These are phyloP conservation scores for Diabrotica undecimpunctata DNA, from an alignment of 1,140 invertebrate species.

Conservation along the genomic window DNA sequence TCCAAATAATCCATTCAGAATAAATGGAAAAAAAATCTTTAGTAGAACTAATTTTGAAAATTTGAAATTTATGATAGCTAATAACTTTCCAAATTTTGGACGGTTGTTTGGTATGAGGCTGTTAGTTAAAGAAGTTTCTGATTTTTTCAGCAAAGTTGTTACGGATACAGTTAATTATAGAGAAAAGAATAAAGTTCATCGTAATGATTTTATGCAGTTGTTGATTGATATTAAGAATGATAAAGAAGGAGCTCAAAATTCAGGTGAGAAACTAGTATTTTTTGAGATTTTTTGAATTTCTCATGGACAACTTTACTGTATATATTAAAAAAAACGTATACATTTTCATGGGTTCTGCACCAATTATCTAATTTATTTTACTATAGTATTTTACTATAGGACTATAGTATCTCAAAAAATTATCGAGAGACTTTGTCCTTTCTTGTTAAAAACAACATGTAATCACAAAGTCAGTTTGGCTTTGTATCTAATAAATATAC, in stretches of 20 bases:
- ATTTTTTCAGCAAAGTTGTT: constrained; percentile 50
- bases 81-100: constrained; percentile 4
- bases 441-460: no score
- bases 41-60: not conserved
- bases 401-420: no score
- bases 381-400: no score
- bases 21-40: constrained; percentile 46
- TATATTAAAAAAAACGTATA: no score
- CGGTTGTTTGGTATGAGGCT: constrained; percentile 6
- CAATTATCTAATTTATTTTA: no score
- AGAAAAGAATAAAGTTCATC: constrained; percentile 43
- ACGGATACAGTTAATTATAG: constrained; percentile 49
- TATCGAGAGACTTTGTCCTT: no score
- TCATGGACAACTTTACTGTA: no score
- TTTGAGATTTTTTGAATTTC: no score
- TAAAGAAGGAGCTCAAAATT: not conserved
- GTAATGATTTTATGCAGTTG: constrained; percentile 54
- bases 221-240: constrained; percentile 39
- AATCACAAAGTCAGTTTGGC: no score
- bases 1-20: constrained; percentile 46
- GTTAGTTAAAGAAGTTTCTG: constrained; percentile 15
- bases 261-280: not conserved
- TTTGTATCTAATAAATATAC: no score
- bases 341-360: no score
- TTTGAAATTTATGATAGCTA: constrained; percentile 4